These are phyloP conservation scores for Peromyscus leucopus DNA, from an alignment of 2,113 vertebrate species.

Conservation along the genomic window DNA sequence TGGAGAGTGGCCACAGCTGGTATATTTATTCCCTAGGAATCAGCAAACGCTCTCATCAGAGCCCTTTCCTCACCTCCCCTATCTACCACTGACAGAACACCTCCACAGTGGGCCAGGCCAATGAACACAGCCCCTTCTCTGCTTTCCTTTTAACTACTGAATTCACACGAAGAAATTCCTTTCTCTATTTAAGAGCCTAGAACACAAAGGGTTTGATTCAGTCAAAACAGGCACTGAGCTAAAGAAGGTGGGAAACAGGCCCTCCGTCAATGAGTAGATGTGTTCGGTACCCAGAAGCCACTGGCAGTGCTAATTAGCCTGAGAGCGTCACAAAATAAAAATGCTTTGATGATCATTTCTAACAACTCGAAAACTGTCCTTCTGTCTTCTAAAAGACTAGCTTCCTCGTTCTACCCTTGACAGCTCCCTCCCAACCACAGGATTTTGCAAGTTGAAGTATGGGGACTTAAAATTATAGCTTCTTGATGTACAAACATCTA, in stretches of 20 bases:
- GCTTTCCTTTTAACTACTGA: neutral
- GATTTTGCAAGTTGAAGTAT: neutral
- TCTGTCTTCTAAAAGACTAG: slow-evolving; percentile 3
- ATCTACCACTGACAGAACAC: neutral
- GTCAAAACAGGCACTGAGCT: neutral
- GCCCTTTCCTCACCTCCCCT: neutral
- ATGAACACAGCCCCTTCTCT: neutral
- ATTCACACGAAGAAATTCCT: slow-evolving; percentile 20
- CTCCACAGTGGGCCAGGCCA: neutral
- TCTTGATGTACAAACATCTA: neutral
- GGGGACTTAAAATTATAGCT: neutral
- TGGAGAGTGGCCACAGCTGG: neutral
- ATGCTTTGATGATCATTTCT: slow-evolving; percentile 23
- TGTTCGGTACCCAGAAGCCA: neutral
- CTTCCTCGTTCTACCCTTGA: neutral
- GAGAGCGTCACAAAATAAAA: neutral
- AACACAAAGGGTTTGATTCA: neutral
- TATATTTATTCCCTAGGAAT: neutral
- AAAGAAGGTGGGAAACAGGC: neutral
- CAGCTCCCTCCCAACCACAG: neutral
- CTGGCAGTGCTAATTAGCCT: slow-evolving; percentile 4
- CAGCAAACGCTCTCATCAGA: neutral
- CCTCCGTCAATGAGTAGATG: neutral
- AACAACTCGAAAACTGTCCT: slow-evolving; percentile 43
- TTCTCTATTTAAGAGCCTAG: slow-evolving; percentile 6